Percentiles rank a stretch among this genome's conserved stretches.
Conservation (phyloP, 2,888 invertebrate genomes). For the Apotomis turbidana region DNA sequence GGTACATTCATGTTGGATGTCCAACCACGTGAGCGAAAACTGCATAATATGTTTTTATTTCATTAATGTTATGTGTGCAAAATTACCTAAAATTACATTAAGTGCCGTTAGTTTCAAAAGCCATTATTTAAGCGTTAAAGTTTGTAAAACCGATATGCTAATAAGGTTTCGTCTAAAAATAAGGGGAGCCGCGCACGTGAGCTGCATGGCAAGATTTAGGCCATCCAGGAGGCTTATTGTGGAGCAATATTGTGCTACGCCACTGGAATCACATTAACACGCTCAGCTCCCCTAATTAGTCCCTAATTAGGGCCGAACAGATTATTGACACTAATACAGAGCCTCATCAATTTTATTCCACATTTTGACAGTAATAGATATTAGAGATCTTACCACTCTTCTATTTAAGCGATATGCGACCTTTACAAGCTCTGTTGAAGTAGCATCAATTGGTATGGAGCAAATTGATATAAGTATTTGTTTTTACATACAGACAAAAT, state of each 20-base stretch:
- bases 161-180: conserved; percentile 68
- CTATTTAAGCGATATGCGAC: too few species aligned
- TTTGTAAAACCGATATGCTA: conserved; percentile 58
- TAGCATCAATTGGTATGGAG: too few species aligned
- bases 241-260: conserved; percentile 71
- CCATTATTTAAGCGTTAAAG: conserved; percentile 33
- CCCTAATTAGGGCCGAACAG: conserved; percentile 19
- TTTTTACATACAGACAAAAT: too few species aligned
- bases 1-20: too few species aligned
- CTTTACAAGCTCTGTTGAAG: too few species aligned
- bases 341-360: too few species aligned
- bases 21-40: too few species aligned
- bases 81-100: background rate
- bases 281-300: conserved; percentile 48
- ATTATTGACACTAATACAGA: conserved; percentile 18
- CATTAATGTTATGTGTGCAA: too few species aligned
- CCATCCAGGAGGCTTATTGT: conserved; percentile 64
- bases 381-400: too few species aligned
- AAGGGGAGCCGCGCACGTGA: conserved; percentile 61
- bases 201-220: conserved; percentile 45
- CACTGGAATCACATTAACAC: conserved; percentile 66
- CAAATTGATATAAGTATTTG: too few species aligned
- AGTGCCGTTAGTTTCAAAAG: background rate
- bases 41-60: too few species aligned
- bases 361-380: too few species aligned